Conservation (phyloP, 92 coral and sea anemone genomes). For the Plumapathes pennacea region DNA sequence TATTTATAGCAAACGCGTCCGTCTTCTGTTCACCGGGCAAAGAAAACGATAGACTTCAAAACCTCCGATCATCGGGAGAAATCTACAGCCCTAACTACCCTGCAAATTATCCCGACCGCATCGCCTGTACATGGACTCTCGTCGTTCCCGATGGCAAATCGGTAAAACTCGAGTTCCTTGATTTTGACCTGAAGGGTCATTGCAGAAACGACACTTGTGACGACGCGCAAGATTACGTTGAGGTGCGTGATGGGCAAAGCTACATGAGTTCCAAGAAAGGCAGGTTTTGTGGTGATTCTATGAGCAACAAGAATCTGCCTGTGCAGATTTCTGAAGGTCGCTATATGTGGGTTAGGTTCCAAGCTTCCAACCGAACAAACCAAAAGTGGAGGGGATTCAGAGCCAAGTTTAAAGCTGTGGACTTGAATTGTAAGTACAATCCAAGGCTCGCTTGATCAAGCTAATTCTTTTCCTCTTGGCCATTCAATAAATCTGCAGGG, state of each 20-base stretch:
- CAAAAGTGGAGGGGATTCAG: conserved; percentile 36
- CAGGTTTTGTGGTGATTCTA: conserved; percentile 13
- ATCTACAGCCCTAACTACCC: conserved; percentile 33
- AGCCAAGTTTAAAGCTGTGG: conserved; percentile 35
- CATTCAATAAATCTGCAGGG: too few species aligned
- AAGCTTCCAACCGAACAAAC: conserved; percentile 13
- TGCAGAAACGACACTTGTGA: conserved; percentile 14
- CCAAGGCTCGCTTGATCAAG: too few species aligned
- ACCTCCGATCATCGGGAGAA: too few species aligned
- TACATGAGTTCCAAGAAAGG: conserved; percentile 1
- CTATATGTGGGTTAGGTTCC: conserved; percentile 25
- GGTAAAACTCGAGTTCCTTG: conserved; percentile 8
- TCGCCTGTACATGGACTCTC: conserved; percentile 21
- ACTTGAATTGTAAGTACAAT: too few species aligned
- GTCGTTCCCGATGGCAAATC: conserved; percentile 23
- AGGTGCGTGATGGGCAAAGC: conserved; percentile 6
- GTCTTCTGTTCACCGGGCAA: too few species aligned
- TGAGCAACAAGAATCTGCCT: too few species aligned
- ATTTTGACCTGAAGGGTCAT: conserved; percentile 18
- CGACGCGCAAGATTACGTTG: conserved; percentile 29
- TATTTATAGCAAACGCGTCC: too few species aligned
- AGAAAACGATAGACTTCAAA: too few species aligned
- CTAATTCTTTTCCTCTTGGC: too few species aligned
- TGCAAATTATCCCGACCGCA: conserved; percentile 20
- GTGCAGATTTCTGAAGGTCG: neutral